Percentiles rank a stretch among this genome's conserved stretches.
These are phyloP conservation scores for Apus apus DNA, from an alignment of 2,113 vertebrate species.

Conservation along the genomic window DNA sequence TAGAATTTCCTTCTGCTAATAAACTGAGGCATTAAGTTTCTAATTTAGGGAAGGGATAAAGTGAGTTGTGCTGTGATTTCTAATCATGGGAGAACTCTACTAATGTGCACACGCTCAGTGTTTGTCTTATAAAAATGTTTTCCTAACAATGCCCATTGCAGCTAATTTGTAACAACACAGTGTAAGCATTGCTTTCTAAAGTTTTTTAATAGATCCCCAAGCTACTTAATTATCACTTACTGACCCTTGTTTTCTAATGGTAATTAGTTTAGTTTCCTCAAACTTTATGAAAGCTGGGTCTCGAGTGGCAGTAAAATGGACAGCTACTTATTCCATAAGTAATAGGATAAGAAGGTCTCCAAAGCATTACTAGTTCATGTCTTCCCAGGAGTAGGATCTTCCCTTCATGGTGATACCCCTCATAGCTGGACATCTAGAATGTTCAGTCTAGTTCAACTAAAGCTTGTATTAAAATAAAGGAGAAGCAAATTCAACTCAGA, in stretches of 20 bases:
- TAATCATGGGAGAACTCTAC: conserved; percentile 43
- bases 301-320: conserved; percentile 15
- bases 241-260: conserved; percentile 66
- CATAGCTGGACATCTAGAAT: neutral
- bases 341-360: conserved; percentile 9
- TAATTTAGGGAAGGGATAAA: conserved; percentile 66
- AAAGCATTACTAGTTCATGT: neutral
- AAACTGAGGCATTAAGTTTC: conserved; percentile 59
- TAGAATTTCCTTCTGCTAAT: conserved; percentile 62
- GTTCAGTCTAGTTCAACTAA: neutral
- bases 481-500: neutral
- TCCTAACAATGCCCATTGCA: conserved; percentile 75
- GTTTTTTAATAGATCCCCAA: conserved; percentile 72
- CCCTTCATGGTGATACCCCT: neutral
- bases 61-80: conserved; percentile 59
- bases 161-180: conserved; percentile 68
- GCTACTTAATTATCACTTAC: conserved; percentile 74
- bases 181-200: conserved; percentile 67
- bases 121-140: conserved; percentile 56
- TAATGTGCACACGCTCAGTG: conserved; percentile 40
- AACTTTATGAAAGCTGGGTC: conserved; percentile 43
- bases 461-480: neutral
- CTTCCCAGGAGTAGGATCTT: neutral
- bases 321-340: conserved; percentile 38
- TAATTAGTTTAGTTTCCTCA: conserved; percentile 55